These are phyloP conservation scores for Gymnocephalus cernua DNA, from an alignment of 2,113 vertebrate species.

Conservation along the genomic window DNA sequence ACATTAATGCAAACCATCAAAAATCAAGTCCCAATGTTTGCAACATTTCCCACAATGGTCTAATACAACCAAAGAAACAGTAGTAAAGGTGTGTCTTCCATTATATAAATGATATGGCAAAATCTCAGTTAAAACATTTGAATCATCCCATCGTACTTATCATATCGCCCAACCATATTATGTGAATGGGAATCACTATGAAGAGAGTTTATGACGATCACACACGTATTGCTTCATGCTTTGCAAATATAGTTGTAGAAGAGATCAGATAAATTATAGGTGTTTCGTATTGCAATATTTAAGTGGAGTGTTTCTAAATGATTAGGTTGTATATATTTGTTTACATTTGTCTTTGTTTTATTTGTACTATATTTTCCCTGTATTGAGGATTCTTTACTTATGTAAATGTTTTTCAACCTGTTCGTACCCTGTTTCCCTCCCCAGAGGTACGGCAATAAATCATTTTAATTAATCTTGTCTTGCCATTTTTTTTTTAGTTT, in stretches of 20 bases:
- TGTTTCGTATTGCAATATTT: neutral
- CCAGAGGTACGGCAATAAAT: neutral
- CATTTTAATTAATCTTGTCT: neutral
- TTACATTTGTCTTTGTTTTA: neutral
- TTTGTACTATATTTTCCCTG: neutral
- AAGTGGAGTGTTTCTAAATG: neutral
- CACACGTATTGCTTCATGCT: neutral
- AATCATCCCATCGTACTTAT: too few species aligned
- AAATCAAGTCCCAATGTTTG: neutral
- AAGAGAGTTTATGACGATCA: neutral
- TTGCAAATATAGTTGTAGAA: constrained; percentile 1
- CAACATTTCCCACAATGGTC: neutral
- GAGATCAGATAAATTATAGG: neutral
- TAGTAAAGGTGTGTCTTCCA: neutral
- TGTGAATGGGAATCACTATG: neutral
- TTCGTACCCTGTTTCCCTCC: neutral
- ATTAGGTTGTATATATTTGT: neutral
- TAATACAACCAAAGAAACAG: neutral
- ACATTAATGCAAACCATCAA: neutral
- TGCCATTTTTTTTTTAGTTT: neutral
- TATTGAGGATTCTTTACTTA: neutral
- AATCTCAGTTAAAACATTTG: neutral
- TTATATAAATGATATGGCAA: neutral
- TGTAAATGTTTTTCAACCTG: neutral
- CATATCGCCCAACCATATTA: neutral